phyloP scores from a whole-genome alignment of 2,888 invertebrate genomes.

The Lutraria lutraria region DNA sequence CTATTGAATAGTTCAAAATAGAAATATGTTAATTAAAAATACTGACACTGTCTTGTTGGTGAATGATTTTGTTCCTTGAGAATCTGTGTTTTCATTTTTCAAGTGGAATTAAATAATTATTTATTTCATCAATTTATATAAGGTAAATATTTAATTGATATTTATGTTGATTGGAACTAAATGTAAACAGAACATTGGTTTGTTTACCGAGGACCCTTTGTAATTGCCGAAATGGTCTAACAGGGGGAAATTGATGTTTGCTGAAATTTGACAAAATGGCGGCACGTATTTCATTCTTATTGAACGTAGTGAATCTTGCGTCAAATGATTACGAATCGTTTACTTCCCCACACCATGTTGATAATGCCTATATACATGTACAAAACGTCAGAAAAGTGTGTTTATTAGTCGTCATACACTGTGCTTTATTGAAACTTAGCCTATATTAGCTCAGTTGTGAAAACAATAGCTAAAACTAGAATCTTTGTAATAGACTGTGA shows the following conservation, averaged over 20 bases:
- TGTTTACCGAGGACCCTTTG: slow-evolving; percentile 22
- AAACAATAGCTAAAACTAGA: no score
- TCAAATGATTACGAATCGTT: slow-evolving; percentile 22
- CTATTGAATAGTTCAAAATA: no score
- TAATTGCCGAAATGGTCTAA: slow-evolving; percentile 16
- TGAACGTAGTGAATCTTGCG: slow-evolving; percentile 33
- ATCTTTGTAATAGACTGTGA: no score
- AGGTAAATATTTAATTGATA: slow-evolving; percentile 53
- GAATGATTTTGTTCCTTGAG: neutral
- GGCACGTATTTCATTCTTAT: slow-evolving; percentile 47
- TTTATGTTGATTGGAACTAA: slow-evolving; percentile 26
- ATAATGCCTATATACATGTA: slow-evolving; percentile 8
- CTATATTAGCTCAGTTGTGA: no score
- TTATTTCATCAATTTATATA: slow-evolving; percentile 62
- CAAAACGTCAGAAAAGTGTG: neutral
- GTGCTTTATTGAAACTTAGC: neutral
- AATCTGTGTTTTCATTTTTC: slow-evolving; percentile 43
- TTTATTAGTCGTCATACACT: neutral
- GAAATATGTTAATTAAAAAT: neutral
- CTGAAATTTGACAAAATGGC: slow-evolving; percentile 39
- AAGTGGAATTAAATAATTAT: slow-evolving; percentile 69
- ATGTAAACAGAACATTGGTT: slow-evolving; percentile 44
- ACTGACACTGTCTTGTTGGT: neutral
- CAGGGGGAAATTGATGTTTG: slow-evolving; percentile 56
- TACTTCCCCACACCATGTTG: slow-evolving; percentile 34